Percentiles rank a stretch among this genome's conserved stretches.
Conservation (phyloP, 2,113 vertebrate genomes). For the Lamprologus speciosus region DNA sequence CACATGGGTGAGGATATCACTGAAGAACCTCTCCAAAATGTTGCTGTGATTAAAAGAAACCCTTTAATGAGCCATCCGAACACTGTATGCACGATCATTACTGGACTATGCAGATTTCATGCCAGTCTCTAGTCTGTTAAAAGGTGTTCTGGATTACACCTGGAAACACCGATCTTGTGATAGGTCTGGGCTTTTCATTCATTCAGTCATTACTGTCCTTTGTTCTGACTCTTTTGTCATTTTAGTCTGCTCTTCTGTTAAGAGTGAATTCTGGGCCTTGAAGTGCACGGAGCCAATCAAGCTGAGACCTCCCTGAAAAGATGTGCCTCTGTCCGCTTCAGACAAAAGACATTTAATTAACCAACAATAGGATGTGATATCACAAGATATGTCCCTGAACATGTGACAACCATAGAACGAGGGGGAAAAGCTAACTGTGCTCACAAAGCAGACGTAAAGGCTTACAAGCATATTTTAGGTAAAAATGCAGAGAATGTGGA, state of each 20-base stretch:
- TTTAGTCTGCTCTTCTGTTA: neutral
- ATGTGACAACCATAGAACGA: neutral
- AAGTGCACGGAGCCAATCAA: neutral
- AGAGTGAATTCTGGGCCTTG: neutral
- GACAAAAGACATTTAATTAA: neutral
- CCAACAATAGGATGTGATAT: neutral
- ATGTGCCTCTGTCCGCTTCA: neutral
- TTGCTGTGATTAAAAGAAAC: neutral
- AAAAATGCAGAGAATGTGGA: neutral
- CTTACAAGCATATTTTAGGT: neutral
- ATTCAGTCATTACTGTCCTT: neutral
- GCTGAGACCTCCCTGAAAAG: neutral
- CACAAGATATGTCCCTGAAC: neutral
- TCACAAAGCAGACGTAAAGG: neutral
- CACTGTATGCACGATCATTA: neutral
- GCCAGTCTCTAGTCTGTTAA: neutral
- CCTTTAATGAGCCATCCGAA: neutral
- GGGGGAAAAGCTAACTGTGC: neutral
- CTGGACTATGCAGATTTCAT: neutral
- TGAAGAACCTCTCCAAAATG: neutral
- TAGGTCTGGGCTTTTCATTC: neutral
- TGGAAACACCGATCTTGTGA: accelerated
- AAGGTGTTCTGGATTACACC: neutral
- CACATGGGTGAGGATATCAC: neutral
- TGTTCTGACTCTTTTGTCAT: neutral